Conservation (phyloP, 2,888 invertebrate species). For the Loripinus fragilis region DNA sequence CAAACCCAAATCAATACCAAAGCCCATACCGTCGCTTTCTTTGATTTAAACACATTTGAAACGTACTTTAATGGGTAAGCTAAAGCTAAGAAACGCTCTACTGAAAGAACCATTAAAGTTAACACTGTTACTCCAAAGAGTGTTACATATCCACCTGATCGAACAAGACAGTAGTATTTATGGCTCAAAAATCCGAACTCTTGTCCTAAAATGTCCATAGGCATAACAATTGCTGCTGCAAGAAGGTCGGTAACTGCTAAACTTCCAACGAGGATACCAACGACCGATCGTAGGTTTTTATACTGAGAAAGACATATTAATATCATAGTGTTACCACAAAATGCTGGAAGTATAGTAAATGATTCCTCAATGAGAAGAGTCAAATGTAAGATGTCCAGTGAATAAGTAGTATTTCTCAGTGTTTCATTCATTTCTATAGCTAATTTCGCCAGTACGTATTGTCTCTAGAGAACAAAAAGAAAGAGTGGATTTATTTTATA, state of each 20-base stretch:
- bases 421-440: too few relatives aligned
- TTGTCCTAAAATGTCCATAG: slow-evolving; percentile 33
- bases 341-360: slow-evolving; percentile 39
- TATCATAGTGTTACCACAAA: slow-evolving; percentile 46
- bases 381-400: too few relatives aligned
- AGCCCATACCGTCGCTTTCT: background rate
- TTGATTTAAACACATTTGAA: background rate
- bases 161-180: slow-evolving; percentile 28
- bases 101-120: slow-evolving; percentile 41
- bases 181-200: slow-evolving; percentile 32
- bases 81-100: slow-evolving; percentile 45
- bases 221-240: slow-evolving; percentile 31
- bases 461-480: too few relatives aligned
- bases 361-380: too few relatives aligned
- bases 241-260: slow-evolving; percentile 41
- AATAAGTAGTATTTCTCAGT: too few relatives aligned
- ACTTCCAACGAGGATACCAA: slow-evolving; percentile 39
- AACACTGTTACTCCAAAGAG: slow-evolving; percentile 29
- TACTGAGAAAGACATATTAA: slow-evolving; percentile 29
- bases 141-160: slow-evolving; percentile 1
- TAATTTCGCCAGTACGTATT: too few relatives aligned
- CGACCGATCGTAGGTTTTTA: slow-evolving; percentile 36
- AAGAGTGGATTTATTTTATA: too few relatives aligned
- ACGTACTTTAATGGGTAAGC: slow-evolving; percentile 40
- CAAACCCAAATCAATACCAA: background rate